Conservation (phyloP, 2,888 invertebrate species). For the Scaptomyza caliginosa region DNA sequence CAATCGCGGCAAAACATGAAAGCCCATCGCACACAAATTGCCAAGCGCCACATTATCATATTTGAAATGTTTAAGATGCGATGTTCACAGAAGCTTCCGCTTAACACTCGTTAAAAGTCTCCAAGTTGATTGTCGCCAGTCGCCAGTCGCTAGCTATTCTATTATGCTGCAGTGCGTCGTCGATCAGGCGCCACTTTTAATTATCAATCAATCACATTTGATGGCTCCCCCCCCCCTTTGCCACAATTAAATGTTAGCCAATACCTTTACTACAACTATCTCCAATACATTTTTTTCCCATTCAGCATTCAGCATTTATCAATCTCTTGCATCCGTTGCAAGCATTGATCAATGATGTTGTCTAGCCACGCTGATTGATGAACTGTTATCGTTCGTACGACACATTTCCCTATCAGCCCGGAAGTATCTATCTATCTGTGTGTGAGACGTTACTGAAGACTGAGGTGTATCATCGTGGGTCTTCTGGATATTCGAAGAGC, state of each 20-base stretch:
- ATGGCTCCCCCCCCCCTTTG: conserved; percentile 76
- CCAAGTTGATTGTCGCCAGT: conserved; percentile 11
- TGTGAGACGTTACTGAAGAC: neutral
- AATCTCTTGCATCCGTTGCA: conserved; percentile 22
- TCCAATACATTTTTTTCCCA: neutral
- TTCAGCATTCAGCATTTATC: conserved; percentile 5
- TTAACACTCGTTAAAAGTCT: neutral
- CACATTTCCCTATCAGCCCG: neutral
- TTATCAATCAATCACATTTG: conserved; percentile 79
- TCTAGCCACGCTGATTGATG: conserved; percentile 48
- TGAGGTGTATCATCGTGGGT: too few relatives aligned
- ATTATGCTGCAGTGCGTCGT: conserved; percentile 68
- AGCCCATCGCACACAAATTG: conserved; percentile 57
- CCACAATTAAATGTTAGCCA: conserved; percentile 75
- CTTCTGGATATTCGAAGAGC: too few relatives aligned
- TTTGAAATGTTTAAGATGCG: conserved; percentile 37
- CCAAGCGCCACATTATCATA: conserved; percentile 72
- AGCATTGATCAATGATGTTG: conserved; percentile 51
- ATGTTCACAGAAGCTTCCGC: neutral
- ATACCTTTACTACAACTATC: neutral
- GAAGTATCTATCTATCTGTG: neutral
- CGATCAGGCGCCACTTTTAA: conserved; percentile 75
- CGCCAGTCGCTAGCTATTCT: conserved; percentile 13
- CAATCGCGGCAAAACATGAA: conserved; percentile 66
- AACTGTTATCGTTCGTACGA: conserved; percentile 17